phyloP scores from a whole-genome alignment of 53 echinoderm and acorn worm species.

The Mesocentrotus franciscanus region DNA sequence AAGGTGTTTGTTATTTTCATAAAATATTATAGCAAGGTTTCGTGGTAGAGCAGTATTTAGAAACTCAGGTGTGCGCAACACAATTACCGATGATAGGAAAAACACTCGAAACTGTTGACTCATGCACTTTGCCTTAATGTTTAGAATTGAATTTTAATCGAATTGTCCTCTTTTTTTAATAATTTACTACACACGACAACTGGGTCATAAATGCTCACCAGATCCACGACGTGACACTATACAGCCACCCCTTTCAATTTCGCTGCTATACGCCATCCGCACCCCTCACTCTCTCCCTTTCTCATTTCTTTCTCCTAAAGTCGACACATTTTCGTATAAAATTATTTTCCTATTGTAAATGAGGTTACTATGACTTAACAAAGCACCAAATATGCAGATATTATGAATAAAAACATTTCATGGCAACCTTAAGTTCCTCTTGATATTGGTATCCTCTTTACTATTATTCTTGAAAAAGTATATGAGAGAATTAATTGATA shows the following conservation, averaged over 20 bases:
- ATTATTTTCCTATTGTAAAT: too few relatives aligned
- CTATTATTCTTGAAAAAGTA: too few relatives aligned
- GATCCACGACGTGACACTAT: background rate
- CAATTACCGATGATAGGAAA: background rate
- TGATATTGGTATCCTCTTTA: too few relatives aligned
- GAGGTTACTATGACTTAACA: too few relatives aligned
- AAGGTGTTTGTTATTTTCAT: constrained; percentile 40
- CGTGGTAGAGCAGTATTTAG: background rate
- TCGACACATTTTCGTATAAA: too few relatives aligned
- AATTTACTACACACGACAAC: background rate
- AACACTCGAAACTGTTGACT: background rate
- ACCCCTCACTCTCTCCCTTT: background rate
- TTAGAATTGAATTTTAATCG: background rate
- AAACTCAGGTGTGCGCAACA: constrained; percentile 23
- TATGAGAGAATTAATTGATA: too few relatives aligned
- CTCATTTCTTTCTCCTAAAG: too few relatives aligned
- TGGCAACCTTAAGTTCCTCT: too few relatives aligned
- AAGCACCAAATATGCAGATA: too few relatives aligned
- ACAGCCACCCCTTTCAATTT: background rate
- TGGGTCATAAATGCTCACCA: background rate
- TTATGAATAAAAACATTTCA: too few relatives aligned
- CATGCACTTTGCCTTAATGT: constrained; percentile 14
- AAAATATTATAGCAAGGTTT: background rate
- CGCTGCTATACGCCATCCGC: background rate
- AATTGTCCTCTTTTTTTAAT: background rate